Conservation (phyloP, 2,113 vertebrate species). For the Procavia capensis region DNA sequence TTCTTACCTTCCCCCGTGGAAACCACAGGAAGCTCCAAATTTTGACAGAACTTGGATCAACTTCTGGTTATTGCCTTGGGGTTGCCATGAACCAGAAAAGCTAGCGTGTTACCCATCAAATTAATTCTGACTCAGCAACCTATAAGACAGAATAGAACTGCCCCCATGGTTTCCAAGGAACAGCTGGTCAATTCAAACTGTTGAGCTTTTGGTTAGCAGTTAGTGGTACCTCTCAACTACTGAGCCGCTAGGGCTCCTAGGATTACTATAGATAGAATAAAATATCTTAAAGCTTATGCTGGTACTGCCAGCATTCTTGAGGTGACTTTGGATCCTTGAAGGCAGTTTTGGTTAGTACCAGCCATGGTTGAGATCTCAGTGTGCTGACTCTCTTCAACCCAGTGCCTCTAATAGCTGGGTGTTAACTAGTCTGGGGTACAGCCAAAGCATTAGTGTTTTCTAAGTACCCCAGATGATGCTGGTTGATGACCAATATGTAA, state of each 20-base stretch:
- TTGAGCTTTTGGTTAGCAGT: not conserved
- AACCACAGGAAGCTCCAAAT: not conserved
- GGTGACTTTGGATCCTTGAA: not conserved
- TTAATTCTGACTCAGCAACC: not conserved
- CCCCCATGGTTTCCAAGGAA: not conserved
- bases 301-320: not conserved
- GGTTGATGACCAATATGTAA: not conserved
- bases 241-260: not conserved
- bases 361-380: not conserved
- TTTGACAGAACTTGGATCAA: not conserved
- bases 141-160: too few relatives aligned
- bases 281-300: not conserved
- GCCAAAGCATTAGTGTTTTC: not conserved
- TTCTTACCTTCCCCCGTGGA: not conserved
- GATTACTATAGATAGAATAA: not conserved
- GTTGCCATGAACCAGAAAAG: not conserved
- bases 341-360: not conserved
- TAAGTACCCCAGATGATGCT: not conserved
- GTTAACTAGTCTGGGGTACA: not conserved
- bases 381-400: not conserved
- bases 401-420: not conserved
- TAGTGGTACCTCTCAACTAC: not conserved
- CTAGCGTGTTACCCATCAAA: not conserved
- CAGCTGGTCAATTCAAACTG: not conserved
- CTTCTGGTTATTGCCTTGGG: not conserved